Base-by-base conservation (phyloP, 2,113 vertebrate genomes). In the Poicephalus gulielmi region DNA sequence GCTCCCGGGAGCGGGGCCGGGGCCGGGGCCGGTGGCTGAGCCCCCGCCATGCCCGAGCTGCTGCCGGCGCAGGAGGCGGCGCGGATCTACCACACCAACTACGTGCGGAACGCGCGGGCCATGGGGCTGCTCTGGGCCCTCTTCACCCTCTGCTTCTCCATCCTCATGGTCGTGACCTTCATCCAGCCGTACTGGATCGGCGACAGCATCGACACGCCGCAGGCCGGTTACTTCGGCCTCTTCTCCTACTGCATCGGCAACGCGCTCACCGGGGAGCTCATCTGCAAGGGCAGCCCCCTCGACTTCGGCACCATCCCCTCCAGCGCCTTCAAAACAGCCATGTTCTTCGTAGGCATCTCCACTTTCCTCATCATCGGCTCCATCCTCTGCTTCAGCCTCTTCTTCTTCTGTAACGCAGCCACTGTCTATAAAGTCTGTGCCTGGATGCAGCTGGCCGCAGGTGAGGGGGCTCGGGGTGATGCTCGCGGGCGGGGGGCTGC, bases 151-250 rank as follows among this genome's bases (percentile, higher is more conserved):
- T 99, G 99, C 96, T 99, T 99, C 81, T 98, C 99, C 8, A 98
- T 99, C 86, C 98, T 99, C 88, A 98, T 98, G 91, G 98, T 99
- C 97, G 99, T 99, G 91, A 98, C 99, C 50, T 99, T 99, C 97
- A 99, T 99, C 97, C 99, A 99, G 97, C 99, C 99, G 3, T 99
- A 99, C 97, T 99, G 99, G 99, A 99, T 99, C 59, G 99, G 99
- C 8, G 99, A 99, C 98, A 99, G 99, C 83, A 98, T 99, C 67
- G 98, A 98, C 97, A 99, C 99, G 1, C 99, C 99, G 0, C 99
- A 99, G 97, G 99, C 99, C 5, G 99, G 99, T 1, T 99, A 99
- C 97, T 99, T 99, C 53, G 99, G 99, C 71, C 99, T 99, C 33
- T 99, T 99, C 97, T 99, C 99, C 94, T 99, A 99, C 96, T 99